These are phyloP conservation scores for Gymnobelideus leadbeateri DNA, from an alignment of 2,113 vertebrate species.

Conservation along the genomic window DNA sequence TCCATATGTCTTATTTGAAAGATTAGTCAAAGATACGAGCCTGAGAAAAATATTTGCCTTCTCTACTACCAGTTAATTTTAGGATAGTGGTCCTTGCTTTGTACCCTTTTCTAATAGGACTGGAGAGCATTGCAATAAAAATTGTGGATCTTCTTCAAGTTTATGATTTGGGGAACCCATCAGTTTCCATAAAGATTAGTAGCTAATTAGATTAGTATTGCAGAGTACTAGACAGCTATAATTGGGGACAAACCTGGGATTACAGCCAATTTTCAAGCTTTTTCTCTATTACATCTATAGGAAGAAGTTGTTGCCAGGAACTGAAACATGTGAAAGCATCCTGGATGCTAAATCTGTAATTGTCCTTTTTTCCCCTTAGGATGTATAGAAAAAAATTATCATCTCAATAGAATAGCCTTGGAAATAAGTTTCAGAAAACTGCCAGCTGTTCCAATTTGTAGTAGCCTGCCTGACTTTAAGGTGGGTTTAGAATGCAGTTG, in stretches of 20 bases:
- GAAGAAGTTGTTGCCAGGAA: not conserved
- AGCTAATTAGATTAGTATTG: not conserved
- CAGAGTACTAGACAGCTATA: not conserved
- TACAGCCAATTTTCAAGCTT: not conserved
- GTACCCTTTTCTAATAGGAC: not conserved
- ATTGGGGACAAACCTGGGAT: constrained; percentile 2
- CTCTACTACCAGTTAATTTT: not conserved
- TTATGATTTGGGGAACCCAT: not conserved
- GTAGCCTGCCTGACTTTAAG: not conserved
- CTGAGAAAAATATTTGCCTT: not conserved
- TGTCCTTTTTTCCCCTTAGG: not conserved
- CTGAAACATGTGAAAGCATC: not conserved
- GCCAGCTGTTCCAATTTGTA: not conserved
- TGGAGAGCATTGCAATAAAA: not conserved
- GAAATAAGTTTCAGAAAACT: not conserved
- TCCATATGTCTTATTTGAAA: not conserved
- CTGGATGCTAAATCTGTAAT: not conserved
- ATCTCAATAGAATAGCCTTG: not conserved
- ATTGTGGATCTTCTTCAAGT: not conserved
- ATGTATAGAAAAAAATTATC: not conserved
- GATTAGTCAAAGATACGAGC: not conserved
- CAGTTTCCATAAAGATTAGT: not conserved
- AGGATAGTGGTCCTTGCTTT: not conserved
- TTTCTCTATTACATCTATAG: not conserved
- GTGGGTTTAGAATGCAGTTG: not conserved